phyloP scores from a whole-genome alignment of 2,113 vertebrate species.

The Tragelaphus buxtoni region DNA sequence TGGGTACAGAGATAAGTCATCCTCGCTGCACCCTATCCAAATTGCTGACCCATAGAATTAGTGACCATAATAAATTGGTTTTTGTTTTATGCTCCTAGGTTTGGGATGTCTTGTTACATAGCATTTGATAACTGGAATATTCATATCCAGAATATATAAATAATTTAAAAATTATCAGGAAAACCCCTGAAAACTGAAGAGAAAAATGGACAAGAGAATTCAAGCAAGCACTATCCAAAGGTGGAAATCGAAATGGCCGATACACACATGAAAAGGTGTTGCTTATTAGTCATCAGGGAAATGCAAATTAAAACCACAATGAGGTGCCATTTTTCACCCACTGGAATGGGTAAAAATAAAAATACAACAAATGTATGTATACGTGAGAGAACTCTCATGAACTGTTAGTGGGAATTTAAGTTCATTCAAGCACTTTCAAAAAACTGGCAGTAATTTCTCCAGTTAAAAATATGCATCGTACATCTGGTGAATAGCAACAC shows the following conservation, averaged over 20 bases:
- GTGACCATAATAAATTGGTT: neutral
- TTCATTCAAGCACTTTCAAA: slow-evolving; percentile 15
- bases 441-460: neutral
- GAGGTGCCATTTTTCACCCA: neutral
- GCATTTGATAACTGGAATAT: neutral
- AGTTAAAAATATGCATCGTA: neutral
- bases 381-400: neutral
- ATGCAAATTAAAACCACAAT: neutral
- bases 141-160: slow-evolving; percentile 1
- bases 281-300: neutral
- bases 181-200: neutral
- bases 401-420: neutral
- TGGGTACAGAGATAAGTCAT: neutral
- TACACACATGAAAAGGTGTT: neutral
- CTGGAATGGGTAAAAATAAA: slow-evolving; percentile 10
- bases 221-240: neutral
- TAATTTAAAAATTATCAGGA: neutral
- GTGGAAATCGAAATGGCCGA: neutral
- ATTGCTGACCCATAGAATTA: neutral
- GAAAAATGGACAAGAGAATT: neutral
- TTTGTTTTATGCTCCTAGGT: neutral
- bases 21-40: neutral
- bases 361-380: neutral
- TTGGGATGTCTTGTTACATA: neutral
- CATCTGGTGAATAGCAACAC: neutral